A percentile compares a stretch with the other conserved stretches of the same genome.
phyloP scores from a whole-genome alignment of 2,888 invertebrate species.

The Drosophila paucipuncta region DNA sequence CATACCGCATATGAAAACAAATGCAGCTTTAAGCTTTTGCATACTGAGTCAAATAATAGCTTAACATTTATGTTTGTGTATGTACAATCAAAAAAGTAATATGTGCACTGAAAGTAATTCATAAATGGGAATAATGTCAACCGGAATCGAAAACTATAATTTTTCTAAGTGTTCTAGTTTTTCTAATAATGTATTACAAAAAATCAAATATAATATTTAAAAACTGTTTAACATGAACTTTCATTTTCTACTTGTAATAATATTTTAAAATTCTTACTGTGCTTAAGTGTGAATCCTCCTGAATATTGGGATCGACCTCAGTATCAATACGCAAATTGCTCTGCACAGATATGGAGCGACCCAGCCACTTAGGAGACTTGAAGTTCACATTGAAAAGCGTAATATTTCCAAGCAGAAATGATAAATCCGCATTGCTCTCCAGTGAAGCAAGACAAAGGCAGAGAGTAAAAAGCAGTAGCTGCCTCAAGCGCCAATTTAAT shows the following conservation, averaged over 20 bases:
- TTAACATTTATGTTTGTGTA: neutral
- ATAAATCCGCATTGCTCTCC: slow-evolving; percentile 45
- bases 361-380: slow-evolving; percentile 54
- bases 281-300: slow-evolving; percentile 78
- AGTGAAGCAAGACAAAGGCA: slow-evolving; percentile 35
- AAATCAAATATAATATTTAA: neutral
- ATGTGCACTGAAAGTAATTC: neutral
- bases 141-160: neutral
- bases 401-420: slow-evolving; percentile 68
- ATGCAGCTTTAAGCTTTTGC: neutral
- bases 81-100: neutral
- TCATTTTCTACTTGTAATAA: too few relatives aligned
- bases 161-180: neutral
- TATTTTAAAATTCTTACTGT: slow-evolving; percentile 65
- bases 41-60: neutral
- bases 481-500: slow-evolving; percentile 16
- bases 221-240: neutral
- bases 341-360: slow-evolving; percentile 33
- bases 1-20: neutral
- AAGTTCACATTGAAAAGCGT: slow-evolving; percentile 76
- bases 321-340: slow-evolving; percentile 40
- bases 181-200: neutral
- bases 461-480: slow-evolving; percentile 33
- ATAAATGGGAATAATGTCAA: neutral
- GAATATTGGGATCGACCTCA: slow-evolving; percentile 76